Evolutionary conservation across 2,797 vertebrate genomes (phyloP).

Genomic region (Miichthys miiuy): DNA sequence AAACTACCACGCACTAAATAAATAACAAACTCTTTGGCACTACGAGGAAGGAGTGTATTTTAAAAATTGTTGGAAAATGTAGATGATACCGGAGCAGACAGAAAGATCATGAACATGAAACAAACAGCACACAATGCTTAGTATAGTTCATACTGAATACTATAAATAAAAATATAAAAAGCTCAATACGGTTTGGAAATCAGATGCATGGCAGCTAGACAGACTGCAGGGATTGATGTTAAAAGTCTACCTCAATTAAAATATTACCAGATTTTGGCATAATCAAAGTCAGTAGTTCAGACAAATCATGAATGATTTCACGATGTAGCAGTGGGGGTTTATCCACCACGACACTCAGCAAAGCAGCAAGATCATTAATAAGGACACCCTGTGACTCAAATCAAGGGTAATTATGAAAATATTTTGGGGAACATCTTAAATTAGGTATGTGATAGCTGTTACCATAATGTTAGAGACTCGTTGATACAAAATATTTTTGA

Average conservation of each 20-base stretch:
- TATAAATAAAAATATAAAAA: conserved; percentile 31
- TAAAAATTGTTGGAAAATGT: background rate
- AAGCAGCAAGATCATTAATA: conserved; percentile 31
- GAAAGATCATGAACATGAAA: background rate
- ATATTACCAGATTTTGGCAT: conserved; percentile 41
- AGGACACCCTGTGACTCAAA: conserved; percentile 17
- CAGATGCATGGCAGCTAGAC: background rate
- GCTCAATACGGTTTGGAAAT: conserved; percentile 50
- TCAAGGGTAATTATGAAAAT: conserved; percentile 26
- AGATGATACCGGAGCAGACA: background rate
- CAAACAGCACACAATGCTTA: background rate
- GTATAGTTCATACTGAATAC: background rate
- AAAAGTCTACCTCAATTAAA: conserved; percentile 50
- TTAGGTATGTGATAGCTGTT: background rate
- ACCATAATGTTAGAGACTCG: background rate
- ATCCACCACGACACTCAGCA: conserved; percentile 26
- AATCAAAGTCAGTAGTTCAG: conserved; percentile 50
- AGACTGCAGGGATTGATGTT: conserved; percentile 21
- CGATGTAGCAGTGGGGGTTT: conserved; percentile 28
- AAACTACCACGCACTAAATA: conserved; percentile 33
- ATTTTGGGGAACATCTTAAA: background rate
- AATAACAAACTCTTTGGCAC: conserved; percentile 5
- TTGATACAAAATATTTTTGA: no score
- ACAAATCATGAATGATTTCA: conserved; percentile 57
- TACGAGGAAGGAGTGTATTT: background rate